Percentiles rank a stretch among this genome's conserved stretches.
Evolutionary conservation across 1,140 invertebrate genomes (phyloP).

Genomic region (Calliphora vicina): DNA sequence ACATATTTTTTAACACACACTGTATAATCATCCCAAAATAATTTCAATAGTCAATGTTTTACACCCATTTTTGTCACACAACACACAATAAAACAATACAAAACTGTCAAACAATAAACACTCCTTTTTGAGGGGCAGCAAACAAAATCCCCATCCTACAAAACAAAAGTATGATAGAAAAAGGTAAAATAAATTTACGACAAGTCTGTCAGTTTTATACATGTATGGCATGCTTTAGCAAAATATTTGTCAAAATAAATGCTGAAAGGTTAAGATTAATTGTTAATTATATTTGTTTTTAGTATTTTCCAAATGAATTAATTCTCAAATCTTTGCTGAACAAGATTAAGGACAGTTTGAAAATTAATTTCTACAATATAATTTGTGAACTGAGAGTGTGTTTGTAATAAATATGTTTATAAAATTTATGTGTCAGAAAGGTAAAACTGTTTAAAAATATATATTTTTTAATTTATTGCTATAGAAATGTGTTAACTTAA

Average conservation of each 20-base stretch:
- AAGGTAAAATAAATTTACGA: neutral
- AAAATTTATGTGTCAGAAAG: too few relatives aligned
- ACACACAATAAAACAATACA: neutral
- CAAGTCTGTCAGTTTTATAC: neutral
- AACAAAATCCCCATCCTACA: too few relatives aligned
- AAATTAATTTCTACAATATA: too few relatives aligned
- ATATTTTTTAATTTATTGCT: too few relatives aligned
- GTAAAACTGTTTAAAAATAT: too few relatives aligned
- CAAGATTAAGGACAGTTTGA: neutral
- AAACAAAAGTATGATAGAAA: too few relatives aligned
- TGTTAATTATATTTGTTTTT: neutral
- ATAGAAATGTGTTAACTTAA: too few relatives aligned
- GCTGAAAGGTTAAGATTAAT: conserved; percentile 16
- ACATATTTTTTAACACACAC: neutral
- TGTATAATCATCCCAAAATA: neutral
- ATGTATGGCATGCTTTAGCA: neutral
- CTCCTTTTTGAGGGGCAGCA: neutral
- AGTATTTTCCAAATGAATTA: neutral
- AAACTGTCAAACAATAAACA: neutral
- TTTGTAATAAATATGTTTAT: too few relatives aligned
- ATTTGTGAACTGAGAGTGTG: too few relatives aligned
- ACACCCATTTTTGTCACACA: conserved; percentile 1
- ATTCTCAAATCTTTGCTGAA: neutral
- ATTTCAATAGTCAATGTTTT: neutral
- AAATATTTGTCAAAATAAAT: conserved; percentile 11